Conservation (phyloP, 2,113 vertebrate species). For the Gavialis gangeticus region DNA sequence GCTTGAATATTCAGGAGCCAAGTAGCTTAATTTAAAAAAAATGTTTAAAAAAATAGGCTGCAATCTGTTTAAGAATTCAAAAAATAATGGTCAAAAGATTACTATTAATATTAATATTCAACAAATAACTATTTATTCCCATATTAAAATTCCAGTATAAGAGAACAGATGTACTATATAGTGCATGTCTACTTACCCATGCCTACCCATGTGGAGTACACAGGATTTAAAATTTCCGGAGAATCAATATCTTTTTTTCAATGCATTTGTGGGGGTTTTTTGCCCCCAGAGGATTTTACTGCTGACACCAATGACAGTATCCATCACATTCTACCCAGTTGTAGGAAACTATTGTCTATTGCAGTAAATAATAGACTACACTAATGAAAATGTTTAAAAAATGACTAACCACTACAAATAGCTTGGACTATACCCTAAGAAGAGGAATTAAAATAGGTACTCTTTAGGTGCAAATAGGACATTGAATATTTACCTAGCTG, state of each 20-base stretch:
- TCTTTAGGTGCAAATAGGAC: neutral
- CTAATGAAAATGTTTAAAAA: neutral
- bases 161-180: neutral
- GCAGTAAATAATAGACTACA: neutral
- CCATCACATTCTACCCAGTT: neutral
- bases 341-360: neutral
- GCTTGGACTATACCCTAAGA: neutral
- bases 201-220: neutral
- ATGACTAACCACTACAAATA: neutral
- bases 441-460: neutral
- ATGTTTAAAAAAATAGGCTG: neutral
- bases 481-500: slow-evolving; percentile 6
- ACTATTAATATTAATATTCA: neutral
- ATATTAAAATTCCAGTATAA: neutral
- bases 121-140: neutral
- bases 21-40: neutral
- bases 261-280: too few species aligned
- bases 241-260: neutral
- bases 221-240: neutral
- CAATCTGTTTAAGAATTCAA: neutral
- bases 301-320: neutral
- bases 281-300: neutral
- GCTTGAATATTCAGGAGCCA: neutral
- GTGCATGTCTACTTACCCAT: neutral
- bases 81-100: neutral